Percentiles rank a stretch among this genome's conserved stretches.
phyloP scores from a whole-genome alignment of 2,888 invertebrate genomes.

The Troilus luridus region DNA sequence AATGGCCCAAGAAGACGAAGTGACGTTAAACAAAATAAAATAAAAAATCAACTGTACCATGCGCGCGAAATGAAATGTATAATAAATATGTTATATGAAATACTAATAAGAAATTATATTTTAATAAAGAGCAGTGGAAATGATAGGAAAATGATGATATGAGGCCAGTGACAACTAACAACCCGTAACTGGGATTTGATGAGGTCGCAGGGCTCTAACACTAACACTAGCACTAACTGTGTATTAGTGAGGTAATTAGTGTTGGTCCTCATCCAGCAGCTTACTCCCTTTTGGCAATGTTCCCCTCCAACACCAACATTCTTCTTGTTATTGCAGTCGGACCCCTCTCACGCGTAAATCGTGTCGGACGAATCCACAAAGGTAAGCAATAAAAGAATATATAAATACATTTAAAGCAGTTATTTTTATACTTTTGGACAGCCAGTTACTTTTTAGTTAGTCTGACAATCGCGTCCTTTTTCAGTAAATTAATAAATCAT shows the following conservation, averaged over 20 bases:
- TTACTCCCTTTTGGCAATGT: slow-evolving; percentile 14
- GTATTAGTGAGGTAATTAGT: slow-evolving; percentile 26
- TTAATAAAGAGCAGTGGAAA: not conserved
- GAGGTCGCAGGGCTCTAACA: not conserved
- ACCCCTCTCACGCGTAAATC: slow-evolving; percentile 49
- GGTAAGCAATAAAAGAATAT: too few species aligned
- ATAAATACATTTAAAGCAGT: too few species aligned
- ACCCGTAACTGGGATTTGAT: not conserved
- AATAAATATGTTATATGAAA: not conserved
- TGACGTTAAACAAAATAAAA: too few species aligned
- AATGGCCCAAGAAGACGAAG: too few species aligned
- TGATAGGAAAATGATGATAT: not conserved
- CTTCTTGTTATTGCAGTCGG: not conserved
- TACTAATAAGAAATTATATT: not conserved
- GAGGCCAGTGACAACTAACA: not conserved
- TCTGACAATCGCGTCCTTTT: too few species aligned
- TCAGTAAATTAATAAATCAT: too few species aligned
- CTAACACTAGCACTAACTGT: not conserved
- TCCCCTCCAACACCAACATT: slow-evolving; percentile 29
- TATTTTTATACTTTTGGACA: too few species aligned
- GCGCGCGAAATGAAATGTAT: too few species aligned
- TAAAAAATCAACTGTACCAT: too few species aligned
- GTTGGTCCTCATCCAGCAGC: slow-evolving; percentile 40
- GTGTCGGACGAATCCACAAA: not conserved
- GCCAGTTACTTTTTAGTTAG: too few species aligned